Evolutionary conservation across 2,888 invertebrate genomes (phyloP), one percentile per base, ranked within the genome.

Genomic region (Acleris laterana): DNA sequence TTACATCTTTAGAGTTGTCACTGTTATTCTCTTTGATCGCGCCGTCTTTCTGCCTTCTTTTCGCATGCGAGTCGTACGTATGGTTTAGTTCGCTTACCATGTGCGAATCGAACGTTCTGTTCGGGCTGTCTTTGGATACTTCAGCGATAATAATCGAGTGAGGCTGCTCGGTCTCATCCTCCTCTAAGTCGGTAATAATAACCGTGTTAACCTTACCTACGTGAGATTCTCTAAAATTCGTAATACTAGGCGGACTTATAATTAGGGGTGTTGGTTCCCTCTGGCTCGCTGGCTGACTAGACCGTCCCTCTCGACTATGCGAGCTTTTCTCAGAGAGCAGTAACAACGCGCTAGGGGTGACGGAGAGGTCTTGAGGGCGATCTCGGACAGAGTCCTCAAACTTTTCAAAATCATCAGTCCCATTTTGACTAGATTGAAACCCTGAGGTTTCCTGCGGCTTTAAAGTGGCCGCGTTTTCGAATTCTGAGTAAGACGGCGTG

Each of bases 81-180:
- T 72, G 71, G 68, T 84, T 83, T 48, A 78, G 69, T 65, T 82
- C 78, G 28, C 71, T 56, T 32, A 71, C 79, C 4, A 69, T 68
- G 48, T 84, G 80, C 16, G 84, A 78, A 68, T 88, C 86, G 55
- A 74, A 81, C 7, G 82, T 82, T 55, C 71, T 76, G 65, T 80
- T 85, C 0, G 82, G 79, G 71, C 74, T 85, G 19, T 81, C 77
- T 64, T 85, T 77, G 42, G 84, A 82, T 46, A 82, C 80, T 75
- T 90, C 90, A 4, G 92, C 91, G 56, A 92, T 85, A 7, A 92
- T 91, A 19, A 92, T 90, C 44, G 92, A 92, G 73, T 92, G 92
- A 19, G 92, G 92, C 70, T 91, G 92, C 56, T 92, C 91, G 22
- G 81, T 89, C 71, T 90, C 91, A 69, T 91, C 90, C 57, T 89